phyloP scores from a whole-genome alignment of 2,797 vertebrate genomes.

The Trematomus bernacchii region DNA sequence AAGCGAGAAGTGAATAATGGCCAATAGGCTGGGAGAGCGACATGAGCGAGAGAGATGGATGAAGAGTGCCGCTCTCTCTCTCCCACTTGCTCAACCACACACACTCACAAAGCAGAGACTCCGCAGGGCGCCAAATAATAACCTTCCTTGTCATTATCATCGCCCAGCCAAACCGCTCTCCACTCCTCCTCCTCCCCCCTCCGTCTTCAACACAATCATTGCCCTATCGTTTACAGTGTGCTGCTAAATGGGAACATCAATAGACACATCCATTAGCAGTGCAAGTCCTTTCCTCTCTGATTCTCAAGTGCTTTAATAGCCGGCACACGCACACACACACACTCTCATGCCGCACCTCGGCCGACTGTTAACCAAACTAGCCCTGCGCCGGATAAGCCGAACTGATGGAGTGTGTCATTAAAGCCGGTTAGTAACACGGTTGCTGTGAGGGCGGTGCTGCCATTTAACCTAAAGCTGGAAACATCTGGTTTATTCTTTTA shows the following conservation, averaged over 20 bases:
- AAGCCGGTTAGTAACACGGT: slow-evolving; percentile 61
- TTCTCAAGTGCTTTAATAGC: slow-evolving; percentile 78
- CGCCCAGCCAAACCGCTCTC: slow-evolving; percentile 63
- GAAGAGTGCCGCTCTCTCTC: slow-evolving; percentile 43
- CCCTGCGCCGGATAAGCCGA: slow-evolving; percentile 40
- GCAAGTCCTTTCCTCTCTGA: slow-evolving; percentile 67
- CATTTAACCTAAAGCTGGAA: slow-evolving; percentile 55
- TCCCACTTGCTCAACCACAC: not conserved
- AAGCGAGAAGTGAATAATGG: slow-evolving; percentile 64
- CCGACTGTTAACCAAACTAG: slow-evolving; percentile 63
- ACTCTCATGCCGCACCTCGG: slow-evolving; percentile 18
- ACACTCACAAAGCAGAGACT: slow-evolving; percentile 58
- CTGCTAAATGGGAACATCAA: slow-evolving; percentile 80
- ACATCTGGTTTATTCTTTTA: slow-evolving; percentile 24
- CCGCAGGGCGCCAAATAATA: slow-evolving; percentile 76
- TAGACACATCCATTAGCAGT: slow-evolving; percentile 79
- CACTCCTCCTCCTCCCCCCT: slow-evolving; percentile 65
- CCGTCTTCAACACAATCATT: slow-evolving; percentile 74
- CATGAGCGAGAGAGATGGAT: slow-evolving; percentile 40
- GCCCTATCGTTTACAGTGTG: slow-evolving; percentile 79
- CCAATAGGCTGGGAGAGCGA: slow-evolving; percentile 53
- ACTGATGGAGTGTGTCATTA: slow-evolving; percentile 73
- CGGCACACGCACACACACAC: slow-evolving; percentile 11
- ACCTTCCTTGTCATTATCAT: slow-evolving; percentile 78
- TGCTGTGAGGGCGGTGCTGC: slow-evolving; percentile 32